Conservation (phyloP, 1,140 invertebrate species). For the Drosophila kanapiae region DNA sequence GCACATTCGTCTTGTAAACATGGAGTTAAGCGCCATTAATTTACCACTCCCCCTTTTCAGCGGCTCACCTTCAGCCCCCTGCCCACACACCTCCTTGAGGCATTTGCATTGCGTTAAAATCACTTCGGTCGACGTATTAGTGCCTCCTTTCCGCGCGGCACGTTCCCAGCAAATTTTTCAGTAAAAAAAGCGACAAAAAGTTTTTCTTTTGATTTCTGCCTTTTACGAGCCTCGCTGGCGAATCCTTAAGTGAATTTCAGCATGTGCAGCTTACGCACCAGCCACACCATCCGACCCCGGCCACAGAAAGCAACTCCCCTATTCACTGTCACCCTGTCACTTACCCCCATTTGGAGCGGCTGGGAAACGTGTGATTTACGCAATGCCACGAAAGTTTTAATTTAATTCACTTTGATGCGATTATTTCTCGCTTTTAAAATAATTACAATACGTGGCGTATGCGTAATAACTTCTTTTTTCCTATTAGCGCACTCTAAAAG, state of each 20-base stretch:
- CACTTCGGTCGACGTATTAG: conserved; percentile 63
- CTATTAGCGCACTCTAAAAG: conserved; percentile 48
- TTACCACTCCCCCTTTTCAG: conserved; percentile 37
- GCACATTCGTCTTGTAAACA: conserved; percentile 83
- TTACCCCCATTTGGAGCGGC: background rate
- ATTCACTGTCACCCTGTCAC: background rate
- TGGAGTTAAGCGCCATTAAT: conserved; percentile 83
- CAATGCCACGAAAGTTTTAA: conserved; percentile 71
- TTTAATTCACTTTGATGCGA: conserved; percentile 79
- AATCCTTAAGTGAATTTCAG: conserved; percentile 78
- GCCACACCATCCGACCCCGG: too few species aligned
- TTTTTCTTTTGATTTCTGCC: conserved; percentile 70
- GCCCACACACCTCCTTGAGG: background rate
- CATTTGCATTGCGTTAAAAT: conserved; percentile 68
- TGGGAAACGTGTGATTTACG: conserved; percentile 64
- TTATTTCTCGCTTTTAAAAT: conserved; percentile 66
- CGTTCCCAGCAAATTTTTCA: conserved; percentile 70
- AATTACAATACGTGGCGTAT: conserved; percentile 68
- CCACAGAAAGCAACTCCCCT: background rate
- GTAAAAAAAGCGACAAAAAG: conserved; percentile 39
- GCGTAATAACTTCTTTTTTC: conserved; percentile 56
- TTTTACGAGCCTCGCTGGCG: conserved; percentile 51
- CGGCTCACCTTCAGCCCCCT: background rate
- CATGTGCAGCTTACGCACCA: conserved; percentile 71
- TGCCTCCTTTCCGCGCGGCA: conserved; percentile 39